Evolutionary conservation across 2,113 vertebrate species (phyloP).

Genomic region (Corvus hawaiiensis): DNA sequence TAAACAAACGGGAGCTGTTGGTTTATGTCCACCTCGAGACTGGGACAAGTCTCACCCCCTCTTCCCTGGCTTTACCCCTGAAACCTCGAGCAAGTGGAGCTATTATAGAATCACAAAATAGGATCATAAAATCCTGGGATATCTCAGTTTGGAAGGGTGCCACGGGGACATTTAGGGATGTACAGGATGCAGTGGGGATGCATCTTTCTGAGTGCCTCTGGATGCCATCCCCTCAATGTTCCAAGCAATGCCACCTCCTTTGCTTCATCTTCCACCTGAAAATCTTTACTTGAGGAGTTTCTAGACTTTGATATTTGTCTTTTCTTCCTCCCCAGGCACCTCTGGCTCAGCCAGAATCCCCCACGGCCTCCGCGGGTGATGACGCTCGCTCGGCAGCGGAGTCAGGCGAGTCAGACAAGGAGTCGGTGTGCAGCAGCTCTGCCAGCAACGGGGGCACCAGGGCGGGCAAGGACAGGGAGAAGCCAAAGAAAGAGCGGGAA

Average conservation of each 20-base stretch:
- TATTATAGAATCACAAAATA: background rate
- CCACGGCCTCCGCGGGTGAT: slow-evolving; percentile 88
- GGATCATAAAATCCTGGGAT: background rate
- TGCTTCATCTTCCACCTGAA: background rate
- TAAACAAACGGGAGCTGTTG: background rate
- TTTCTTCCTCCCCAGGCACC: slow-evolving; percentile 74
- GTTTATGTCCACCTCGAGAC: background rate
- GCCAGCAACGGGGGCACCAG: slow-evolving; percentile 79
- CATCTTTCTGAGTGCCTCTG: accelerated
- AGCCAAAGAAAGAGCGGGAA: slow-evolving; percentile 70
- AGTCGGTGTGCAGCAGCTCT: slow-evolving; percentile 93
- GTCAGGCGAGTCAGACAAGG: slow-evolving; percentile 94
- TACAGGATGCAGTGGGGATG: accelerated
- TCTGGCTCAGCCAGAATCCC: slow-evolving; percentile 93
- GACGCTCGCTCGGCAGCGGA: slow-evolving; percentile 86
- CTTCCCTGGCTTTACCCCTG: background rate
- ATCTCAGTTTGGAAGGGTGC: background rate
- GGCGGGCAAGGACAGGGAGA: slow-evolving; percentile 67
- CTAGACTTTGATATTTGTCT: background rate
- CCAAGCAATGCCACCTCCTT: accelerated
- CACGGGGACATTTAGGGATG: background rate
- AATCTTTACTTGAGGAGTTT: accelerated
- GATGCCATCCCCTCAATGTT: accelerated
- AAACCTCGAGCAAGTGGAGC: background rate
- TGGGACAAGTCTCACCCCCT: background rate